Base-by-base conservation (phyloP, 2,888 invertebrate genomes). In the Melipona beecheii region DNA sequence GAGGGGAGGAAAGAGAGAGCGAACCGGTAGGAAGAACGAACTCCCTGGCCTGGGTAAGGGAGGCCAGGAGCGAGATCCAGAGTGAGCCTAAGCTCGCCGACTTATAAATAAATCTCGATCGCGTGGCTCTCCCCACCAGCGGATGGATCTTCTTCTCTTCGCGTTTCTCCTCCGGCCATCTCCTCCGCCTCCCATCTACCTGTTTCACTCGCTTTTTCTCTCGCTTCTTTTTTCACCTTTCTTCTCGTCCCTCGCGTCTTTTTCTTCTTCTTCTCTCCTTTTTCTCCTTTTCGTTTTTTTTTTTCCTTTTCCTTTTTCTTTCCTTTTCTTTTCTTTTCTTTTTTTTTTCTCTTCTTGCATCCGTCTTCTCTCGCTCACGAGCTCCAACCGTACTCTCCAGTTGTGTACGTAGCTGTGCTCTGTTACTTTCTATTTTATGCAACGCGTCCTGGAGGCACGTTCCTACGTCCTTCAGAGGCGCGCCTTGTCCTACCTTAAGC, bases 61-160 rank as follows among this genome's bases (percentile, higher is more conserved):
- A 56, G 72, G 54, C 54, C 82, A 76, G 81, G 75, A 81, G 78
- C 36, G 36, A 36, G 79, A 83, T 75, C 85, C 21, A 79, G 74
- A 84, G 83, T 77, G 83, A 85, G 88, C 85, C 85, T 87, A 84
- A 87, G 90, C 90, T 89, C 87, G 91, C 91, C 92, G 91, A 92
- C 93, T 94, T 94, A 94, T 94, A 94, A 94, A 94, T 94, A 94
- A 94, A 94, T 94, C 94, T 94, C 93, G 94, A 93, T 94, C 94
- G 94, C 94, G 94, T 94, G 94, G 94, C 94, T 93, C 93, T 87
- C 89, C 92, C 93, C 94, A 93, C 94, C 92, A 92, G 92, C 81
- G 81, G 65, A 73, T 69, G 9, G 9, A 36, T 36, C 36, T 9
- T 36, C 72, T 69, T 78, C 78, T 69, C 58, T 60, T 24, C 54